Conservation (phyloP, 2,113 vertebrate species). For the Alectura lathami region DNA sequence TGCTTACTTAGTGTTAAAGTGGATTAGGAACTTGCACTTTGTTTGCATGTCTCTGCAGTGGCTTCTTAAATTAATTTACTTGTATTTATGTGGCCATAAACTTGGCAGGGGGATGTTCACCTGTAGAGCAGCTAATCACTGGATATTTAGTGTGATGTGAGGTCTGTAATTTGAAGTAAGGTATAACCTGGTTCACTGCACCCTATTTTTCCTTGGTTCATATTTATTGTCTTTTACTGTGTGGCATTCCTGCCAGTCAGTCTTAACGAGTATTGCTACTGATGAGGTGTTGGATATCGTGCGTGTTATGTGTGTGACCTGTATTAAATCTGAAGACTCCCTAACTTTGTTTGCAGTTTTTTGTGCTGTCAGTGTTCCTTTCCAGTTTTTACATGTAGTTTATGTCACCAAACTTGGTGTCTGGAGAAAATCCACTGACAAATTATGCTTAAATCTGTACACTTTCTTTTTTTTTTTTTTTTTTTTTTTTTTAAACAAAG, state of each 20-base stretch:
- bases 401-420: not conserved
- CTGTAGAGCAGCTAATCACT: not conserved
- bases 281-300: not conserved
- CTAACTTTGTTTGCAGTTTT: not conserved
- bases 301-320: not conserved
- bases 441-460: not conserved
- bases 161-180: not conserved
- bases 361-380: not conserved
- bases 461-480: not conserved
- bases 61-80: not conserved
- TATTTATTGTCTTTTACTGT: not conserved
- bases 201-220: not conserved
- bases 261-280: not conserved
- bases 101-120: fast-evolving
- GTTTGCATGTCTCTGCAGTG: not conserved
- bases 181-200: not conserved
- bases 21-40: not conserved
- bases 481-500: too few species aligned
- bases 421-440: not conserved
- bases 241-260: not conserved
- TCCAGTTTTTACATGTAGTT: not conserved
- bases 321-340: not conserved
- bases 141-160: not conserved
- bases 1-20: not conserved
- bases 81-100: not conserved